These are phyloP conservation scores for Ichneumoninae sp. DNA, from an alignment of 2,888 invertebrate genomes.

Conservation along the genomic window DNA sequence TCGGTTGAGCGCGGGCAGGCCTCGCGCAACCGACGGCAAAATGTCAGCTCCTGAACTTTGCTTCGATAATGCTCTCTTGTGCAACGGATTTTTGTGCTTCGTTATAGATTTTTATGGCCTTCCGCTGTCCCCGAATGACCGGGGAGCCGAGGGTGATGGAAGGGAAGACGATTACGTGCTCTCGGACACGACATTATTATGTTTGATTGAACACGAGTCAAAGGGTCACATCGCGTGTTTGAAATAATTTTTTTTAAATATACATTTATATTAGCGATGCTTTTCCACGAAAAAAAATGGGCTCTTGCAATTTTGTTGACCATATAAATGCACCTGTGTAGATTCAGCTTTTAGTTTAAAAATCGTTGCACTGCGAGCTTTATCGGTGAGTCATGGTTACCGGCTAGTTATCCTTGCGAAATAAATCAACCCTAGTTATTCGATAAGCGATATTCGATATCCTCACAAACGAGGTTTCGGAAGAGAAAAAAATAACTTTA, in stretches of 20 bases:
- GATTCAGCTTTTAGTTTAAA: background rate
- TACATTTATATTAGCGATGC: background rate
- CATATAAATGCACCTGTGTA: background rate
- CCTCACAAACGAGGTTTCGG: background rate
- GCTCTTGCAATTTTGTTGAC: background rate
- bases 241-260: background rate
- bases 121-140: slow-evolving; percentile 17
- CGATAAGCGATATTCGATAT: background rate
- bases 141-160: background rate
- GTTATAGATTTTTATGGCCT: slow-evolving; percentile 34
- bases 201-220: background rate
- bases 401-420: slow-evolving; percentile 28
- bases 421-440: slow-evolving; percentile 9
- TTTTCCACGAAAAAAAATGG: background rate
- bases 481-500: background rate
- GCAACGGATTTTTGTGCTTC: slow-evolving; percentile 22
- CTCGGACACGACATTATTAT: slow-evolving; percentile 12
- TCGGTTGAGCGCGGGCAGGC: slow-evolving; percentile 10
- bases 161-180: slow-evolving; percentile 29
- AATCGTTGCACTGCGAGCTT: slow-evolving; percentile 14
- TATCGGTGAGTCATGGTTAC: slow-evolving; percentile 2
- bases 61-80: slow-evolving; percentile 12
- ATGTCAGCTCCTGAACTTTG: slow-evolving; percentile 75
- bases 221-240: background rate
- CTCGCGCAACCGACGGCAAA: slow-evolving; percentile 58